phyloP scores from a whole-genome alignment of 1,140 invertebrate species.

The Drosophila lini region DNA sequence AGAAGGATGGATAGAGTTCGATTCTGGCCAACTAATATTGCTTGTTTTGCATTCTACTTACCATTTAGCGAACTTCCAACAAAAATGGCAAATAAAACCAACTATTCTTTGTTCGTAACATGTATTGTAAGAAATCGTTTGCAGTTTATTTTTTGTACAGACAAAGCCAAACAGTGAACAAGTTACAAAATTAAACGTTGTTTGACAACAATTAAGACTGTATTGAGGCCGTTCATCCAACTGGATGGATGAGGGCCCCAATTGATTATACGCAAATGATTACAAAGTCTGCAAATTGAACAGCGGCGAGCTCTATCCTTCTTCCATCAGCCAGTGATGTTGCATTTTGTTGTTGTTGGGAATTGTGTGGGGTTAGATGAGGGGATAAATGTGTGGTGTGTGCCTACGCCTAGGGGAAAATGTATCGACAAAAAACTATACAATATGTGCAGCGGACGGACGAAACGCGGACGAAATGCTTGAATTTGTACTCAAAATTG shows the following conservation, averaged over 20 bases:
- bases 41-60: conserved; percentile 65
- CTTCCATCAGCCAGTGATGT: conserved; percentile 67
- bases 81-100: conserved; percentile 79
- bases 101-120: conserved; percentile 28
- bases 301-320: conserved; percentile 79
- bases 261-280: conserved; percentile 32
- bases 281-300: conserved; percentile 54
- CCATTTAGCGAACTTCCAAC: conserved; percentile 59
- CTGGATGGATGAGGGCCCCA: conserved; percentile 22
- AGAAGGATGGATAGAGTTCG: conserved; percentile 84
- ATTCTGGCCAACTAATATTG: conserved; percentile 70
- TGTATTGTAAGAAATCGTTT: conserved; percentile 55
- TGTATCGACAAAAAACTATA: conserved; percentile 26
- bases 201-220: conserved; percentile 65
- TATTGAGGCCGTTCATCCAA: conserved; percentile 13
- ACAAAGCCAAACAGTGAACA: conserved; percentile 66
- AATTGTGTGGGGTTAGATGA: conserved; percentile 20
- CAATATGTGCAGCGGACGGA: conserved; percentile 22
- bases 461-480: conserved; percentile 55
- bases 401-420: conserved; percentile 10
- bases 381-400: conserved; percentile 16
- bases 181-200: conserved; percentile 66
- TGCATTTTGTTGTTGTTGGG: conserved; percentile 55
- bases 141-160: conserved; percentile 44
- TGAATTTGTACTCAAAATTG: conserved; percentile 67